phyloP scores from a whole-genome alignment of 1,140 invertebrate species.

The Hycleus phaleratus region DNA sequence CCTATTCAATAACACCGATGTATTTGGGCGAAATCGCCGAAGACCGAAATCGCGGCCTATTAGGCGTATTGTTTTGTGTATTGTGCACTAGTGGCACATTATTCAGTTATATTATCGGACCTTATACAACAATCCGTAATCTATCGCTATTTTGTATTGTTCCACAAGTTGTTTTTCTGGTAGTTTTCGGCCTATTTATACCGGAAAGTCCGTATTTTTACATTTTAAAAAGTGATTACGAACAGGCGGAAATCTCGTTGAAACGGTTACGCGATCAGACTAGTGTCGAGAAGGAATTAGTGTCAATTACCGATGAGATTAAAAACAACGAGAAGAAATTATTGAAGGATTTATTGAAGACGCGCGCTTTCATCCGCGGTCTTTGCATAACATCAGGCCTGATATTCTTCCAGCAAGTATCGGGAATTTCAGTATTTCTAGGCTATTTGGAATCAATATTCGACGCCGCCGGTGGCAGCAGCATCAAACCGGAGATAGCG shows the following conservation, averaged over 20 bases:
- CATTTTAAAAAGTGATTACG: neutral
- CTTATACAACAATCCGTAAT: slow-evolving; percentile 47
- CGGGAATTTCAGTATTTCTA: slow-evolving; percentile 72
- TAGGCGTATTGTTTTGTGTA: slow-evolving; percentile 13
- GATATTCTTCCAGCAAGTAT: slow-evolving; percentile 61
- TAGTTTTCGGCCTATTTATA: slow-evolving; percentile 41
- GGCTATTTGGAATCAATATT: slow-evolving; percentile 73
- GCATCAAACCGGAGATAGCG: slow-evolving; percentile 44
- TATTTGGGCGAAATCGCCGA: slow-evolving; percentile 47
- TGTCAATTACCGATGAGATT: neutral
- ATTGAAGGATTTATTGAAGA: neutral
- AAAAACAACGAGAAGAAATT: slow-evolving; percentile 21
- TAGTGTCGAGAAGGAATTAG: slow-evolving; percentile 1
- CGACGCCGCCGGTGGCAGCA: slow-evolving; percentile 46
- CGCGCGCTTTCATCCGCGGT: slow-evolving; percentile 44
- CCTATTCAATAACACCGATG: slow-evolving; percentile 44
- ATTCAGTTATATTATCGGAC: slow-evolving; percentile 50
- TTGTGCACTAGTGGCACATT: slow-evolving; percentile 20
- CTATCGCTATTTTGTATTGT: slow-evolving; percentile 44
- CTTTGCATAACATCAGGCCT: neutral
- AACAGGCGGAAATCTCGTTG: slow-evolving; percentile 12
- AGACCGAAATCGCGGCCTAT: slow-evolving; percentile 20
- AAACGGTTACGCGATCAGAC: neutral
- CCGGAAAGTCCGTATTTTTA: slow-evolving; percentile 68
- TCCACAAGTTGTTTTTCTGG: slow-evolving; percentile 44